Conservation (phyloP, 2,888 invertebrate species). For the Caenorhabditis sp. region DNA sequence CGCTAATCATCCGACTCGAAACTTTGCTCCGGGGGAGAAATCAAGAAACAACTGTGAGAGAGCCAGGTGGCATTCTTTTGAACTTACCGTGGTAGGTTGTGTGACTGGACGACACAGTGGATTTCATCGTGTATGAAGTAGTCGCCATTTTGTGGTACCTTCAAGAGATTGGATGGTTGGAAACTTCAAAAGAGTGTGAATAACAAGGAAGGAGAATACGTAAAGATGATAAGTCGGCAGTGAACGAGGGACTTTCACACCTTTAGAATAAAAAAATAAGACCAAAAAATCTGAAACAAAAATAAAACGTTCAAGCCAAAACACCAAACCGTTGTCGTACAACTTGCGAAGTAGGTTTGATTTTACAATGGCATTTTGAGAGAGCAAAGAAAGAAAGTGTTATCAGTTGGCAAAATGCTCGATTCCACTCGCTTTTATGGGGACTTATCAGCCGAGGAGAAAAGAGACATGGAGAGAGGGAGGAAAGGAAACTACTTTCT, state of each 20-base stretch:
- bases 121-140: slow-evolving; percentile 18
- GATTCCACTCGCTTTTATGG: slow-evolving; percentile 59
- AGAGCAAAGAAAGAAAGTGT: slow-evolving; percentile 39
- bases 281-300: slow-evolving; percentile 13
- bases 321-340: slow-evolving; percentile 30
- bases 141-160: slow-evolving; percentile 45
- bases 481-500: slow-evolving; percentile 33
- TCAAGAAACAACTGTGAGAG: slow-evolving; percentile 6
- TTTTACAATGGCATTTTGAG: slow-evolving; percentile 45
- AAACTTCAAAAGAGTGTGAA: slow-evolving; percentile 2
- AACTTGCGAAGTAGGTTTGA: slow-evolving; percentile 32
- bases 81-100: slow-evolving; percentile 29
- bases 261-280: not conserved
- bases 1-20: not conserved
- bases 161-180: slow-evolving; percentile 1
- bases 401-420: slow-evolving; percentile 47
- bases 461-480: slow-evolving; percentile 21
- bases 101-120: slow-evolving; percentile 18
- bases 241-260: slow-evolving; percentile 13
- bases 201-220: slow-evolving; percentile 1
- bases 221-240: not conserved
- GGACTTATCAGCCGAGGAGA: slow-evolving; percentile 46
- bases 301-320: slow-evolving; percentile 19
- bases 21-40: slow-evolving; percentile 5
- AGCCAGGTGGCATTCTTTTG: no score